Evolutionary conservation across 2,797 vertebrate genomes (phyloP).

Genomic region (Petrocephalus sullivani): DNA sequence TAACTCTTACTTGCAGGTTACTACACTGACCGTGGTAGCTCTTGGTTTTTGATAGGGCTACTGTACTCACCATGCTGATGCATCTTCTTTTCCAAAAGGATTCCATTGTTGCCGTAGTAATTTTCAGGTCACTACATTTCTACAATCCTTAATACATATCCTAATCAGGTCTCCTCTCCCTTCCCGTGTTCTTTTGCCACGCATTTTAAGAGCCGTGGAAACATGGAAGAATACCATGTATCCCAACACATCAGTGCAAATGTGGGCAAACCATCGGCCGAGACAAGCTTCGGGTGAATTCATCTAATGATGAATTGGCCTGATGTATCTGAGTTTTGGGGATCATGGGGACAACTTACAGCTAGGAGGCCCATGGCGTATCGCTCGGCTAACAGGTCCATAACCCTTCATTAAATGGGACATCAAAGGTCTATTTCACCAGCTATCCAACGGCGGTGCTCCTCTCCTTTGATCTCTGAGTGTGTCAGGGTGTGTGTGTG

Average conservation of each 20-base stretch:
- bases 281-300: background rate
- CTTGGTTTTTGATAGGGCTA: background rate
- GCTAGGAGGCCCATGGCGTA: background rate
- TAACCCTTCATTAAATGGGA: background rate
- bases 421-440: background rate
- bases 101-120: background rate
- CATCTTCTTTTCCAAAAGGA: background rate
- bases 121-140: background rate
- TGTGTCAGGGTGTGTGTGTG: background rate
- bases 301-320: background rate
- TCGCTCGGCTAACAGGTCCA: background rate
- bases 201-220: background rate
- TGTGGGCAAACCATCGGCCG: background rate
- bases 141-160: background rate
- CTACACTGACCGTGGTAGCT: background rate
- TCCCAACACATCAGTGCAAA: background rate
- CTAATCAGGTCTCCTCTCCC: background rate
- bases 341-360: background rate
- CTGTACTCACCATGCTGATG: background rate
- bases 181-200: background rate
- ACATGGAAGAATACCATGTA: background rate
- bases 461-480: conserved; percentile 48
- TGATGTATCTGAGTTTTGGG: background rate
- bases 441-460: conserved; percentile 67
- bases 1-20: background rate